A percentile compares a stretch with the other conserved stretches of the same genome.
Evolutionary conservation across 2,113 vertebrate genomes (phyloP).

Genomic region (Petaurus breviceps): DNA sequence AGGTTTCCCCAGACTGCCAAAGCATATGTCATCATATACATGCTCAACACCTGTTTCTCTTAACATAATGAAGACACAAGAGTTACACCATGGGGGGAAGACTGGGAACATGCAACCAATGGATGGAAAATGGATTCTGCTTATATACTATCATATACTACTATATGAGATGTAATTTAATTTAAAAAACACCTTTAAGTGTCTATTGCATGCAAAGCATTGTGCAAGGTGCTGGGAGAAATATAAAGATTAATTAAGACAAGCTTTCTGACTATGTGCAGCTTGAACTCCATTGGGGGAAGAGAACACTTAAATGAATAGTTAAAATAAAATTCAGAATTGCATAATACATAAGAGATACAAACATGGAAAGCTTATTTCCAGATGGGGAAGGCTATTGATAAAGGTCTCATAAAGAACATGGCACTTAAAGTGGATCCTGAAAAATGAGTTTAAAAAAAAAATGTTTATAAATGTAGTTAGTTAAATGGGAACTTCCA

Average conservation of each 20-base stretch:
- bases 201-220: too few relatives aligned
- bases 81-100: not conserved
- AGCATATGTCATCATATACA: not conserved
- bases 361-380: not conserved
- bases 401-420: not conserved
- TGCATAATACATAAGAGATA: not conserved
- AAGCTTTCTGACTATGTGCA: not conserved
- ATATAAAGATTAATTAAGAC: not conserved
- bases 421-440: not conserved
- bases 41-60: not conserved
- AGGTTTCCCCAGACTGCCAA: not conserved
- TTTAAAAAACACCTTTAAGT: too few relatives aligned
- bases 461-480: too few relatives aligned
- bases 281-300: not conserved
- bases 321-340: not conserved
- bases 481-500: not conserved
- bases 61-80: not conserved
- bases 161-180: too few relatives aligned
- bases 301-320: not conserved
- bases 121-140: too few relatives aligned
- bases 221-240: not conserved
- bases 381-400: not conserved
- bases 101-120: too few relatives aligned
- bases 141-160: too few relatives aligned
- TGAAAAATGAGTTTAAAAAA: not conserved